Percentiles rank a stretch among this genome's conserved stretches.
Conservation (phyloP, 2,888 invertebrate genomes). For the Bhutanitis thaidina region DNA sequence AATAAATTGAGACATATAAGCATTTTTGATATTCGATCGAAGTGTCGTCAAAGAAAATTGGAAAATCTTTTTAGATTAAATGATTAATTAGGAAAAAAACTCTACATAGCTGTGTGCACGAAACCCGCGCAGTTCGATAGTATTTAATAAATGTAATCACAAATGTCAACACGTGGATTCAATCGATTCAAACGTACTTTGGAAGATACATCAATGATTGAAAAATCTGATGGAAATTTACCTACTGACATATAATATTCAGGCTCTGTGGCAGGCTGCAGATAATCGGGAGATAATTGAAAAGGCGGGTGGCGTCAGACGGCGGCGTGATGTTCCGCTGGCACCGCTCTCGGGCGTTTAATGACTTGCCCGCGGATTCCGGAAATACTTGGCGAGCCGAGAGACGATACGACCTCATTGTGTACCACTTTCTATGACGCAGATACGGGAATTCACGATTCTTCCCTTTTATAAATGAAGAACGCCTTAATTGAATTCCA, state of each 20-base stretch:
- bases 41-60: too few species aligned
- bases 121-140: too few species aligned
- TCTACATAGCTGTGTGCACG: too few species aligned
- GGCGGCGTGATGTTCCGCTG: conserved; percentile 31
- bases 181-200: too few species aligned
- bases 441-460: conserved; percentile 72
- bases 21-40: too few species aligned
- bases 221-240: too few species aligned
- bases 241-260: neutral
- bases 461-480: conserved; percentile 48
- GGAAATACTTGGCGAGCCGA: conserved; percentile 69
- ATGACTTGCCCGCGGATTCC: conserved; percentile 69
- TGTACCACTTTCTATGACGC: conserved; percentile 69
- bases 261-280: conserved; percentile 27
- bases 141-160: too few species aligned
- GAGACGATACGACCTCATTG: conserved; percentile 72
- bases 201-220: too few species aligned
- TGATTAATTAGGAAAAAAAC: too few species aligned
- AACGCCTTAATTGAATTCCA: conserved; percentile 27
- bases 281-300: conserved; percentile 70
- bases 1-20: too few species aligned
- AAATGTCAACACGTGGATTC: too few species aligned
- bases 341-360: conserved; percentile 51
- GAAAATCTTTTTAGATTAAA: too few species aligned
- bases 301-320: conserved; percentile 28